Evolutionary conservation across 2,888 invertebrate genomes (phyloP).

Genomic region (Tetramorium bicarinatum): DNA sequence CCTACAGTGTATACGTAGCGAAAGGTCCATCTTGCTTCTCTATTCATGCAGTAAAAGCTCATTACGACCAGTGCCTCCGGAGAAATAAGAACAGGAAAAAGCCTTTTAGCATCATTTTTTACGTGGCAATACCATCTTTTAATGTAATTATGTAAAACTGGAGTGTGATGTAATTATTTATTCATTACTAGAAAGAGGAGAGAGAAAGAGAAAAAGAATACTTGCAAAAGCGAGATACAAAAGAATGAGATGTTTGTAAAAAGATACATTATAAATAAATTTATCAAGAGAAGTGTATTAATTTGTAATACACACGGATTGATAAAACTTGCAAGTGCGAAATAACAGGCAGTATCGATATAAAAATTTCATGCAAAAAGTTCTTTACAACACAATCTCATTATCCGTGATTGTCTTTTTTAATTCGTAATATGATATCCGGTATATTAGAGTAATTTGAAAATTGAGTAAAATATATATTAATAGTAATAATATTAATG

Average conservation of each 20-base stretch:
- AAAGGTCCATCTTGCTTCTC: constrained; percentile 72
- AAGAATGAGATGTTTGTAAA: constrained; percentile 21
- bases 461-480: background rate
- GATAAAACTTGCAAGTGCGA: background rate
- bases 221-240: constrained; percentile 2
- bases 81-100: constrained; percentile 72
- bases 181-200: constrained; percentile 59
- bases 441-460: background rate
- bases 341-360: background rate
- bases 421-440: background rate
- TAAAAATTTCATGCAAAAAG: background rate
- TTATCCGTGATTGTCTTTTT: background rate
- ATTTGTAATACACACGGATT: constrained; percentile 1
- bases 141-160: constrained; percentile 66
- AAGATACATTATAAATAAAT: background rate
- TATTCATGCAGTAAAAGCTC: constrained; percentile 75
- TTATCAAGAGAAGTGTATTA: constrained; percentile 24
- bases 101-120: constrained; percentile 63
- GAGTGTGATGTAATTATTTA: constrained; percentile 64
- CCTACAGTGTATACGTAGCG: constrained; percentile 61
- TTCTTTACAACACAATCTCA: background rate
- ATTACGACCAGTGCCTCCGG: constrained; percentile 68
- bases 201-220: constrained; percentile 30
- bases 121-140: constrained; percentile 62
- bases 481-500: background rate